These are phyloP conservation scores for Chrysolina americana DNA, from an alignment of 2,888 invertebrate species.

Conservation along the genomic window DNA sequence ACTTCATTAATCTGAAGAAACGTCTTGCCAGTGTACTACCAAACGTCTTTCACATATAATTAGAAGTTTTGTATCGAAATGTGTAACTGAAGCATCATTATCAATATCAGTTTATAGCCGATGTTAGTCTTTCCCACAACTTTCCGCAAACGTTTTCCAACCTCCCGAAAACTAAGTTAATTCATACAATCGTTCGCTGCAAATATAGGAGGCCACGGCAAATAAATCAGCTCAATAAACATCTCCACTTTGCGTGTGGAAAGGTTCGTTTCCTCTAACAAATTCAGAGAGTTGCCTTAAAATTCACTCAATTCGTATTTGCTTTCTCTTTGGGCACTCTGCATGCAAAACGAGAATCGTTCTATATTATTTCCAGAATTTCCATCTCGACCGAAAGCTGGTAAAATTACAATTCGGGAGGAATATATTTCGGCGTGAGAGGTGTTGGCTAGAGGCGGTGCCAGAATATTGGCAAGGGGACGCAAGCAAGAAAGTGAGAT, in stretches of 20 bases:
- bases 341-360: slow-evolving; percentile 10
- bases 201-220: background rate
- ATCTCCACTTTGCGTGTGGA: slow-evolving; percentile 1
- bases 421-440: background rate
- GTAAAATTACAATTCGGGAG: background rate
- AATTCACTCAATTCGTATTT: slow-evolving; percentile 9
- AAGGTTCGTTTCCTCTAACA: slow-evolving; percentile 4
- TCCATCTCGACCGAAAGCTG: slow-evolving; percentile 3
- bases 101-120: too few relatives aligned
- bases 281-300: slow-evolving; percentile 9
- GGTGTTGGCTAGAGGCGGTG: background rate
- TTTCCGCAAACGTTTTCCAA: too few relatives aligned
- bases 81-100: too few relatives aligned
- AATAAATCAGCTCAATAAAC: slow-evolving; percentile 4
- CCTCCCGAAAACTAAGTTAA: too few relatives aligned
- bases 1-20: too few relatives aligned
- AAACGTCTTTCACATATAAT: too few relatives aligned
- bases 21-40: too few relatives aligned
- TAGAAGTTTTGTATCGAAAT: too few relatives aligned
- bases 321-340: slow-evolving; percentile 5
- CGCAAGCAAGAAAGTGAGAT: too few relatives aligned
- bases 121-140: too few relatives aligned
- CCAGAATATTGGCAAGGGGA: too few relatives aligned
- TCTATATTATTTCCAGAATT: slow-evolving; percentile 14
- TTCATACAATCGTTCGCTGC: background rate